Evolutionary conservation across 1,140 invertebrate species (phyloP).

Genomic region (Cotesia glomerata): DNA sequence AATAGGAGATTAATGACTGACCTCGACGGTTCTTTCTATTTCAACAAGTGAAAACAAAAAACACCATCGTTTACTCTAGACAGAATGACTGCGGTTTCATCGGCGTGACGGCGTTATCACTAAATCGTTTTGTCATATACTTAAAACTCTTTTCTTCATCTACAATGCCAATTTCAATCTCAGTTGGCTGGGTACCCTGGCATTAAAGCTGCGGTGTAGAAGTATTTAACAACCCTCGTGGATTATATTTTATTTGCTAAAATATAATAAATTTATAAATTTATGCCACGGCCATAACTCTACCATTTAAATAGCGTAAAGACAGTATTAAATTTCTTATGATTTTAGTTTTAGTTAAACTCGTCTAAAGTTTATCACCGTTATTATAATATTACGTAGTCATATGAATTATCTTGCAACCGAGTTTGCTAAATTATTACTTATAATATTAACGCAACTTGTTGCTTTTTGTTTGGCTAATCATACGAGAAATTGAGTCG

Average conservation of each 20-base stretch:
- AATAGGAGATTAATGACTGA: background rate
- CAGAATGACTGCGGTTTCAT: background rate
- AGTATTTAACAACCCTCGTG: background rate
- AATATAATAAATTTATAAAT: background rate
- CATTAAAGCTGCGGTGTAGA: too few species aligned
- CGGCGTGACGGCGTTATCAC: conserved; percentile 5
- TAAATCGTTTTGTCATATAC: background rate
- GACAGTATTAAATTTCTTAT: too few species aligned
- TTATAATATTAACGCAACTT: background rate
- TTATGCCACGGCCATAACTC: background rate
- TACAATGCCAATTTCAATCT: background rate
- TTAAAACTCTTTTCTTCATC: background rate
- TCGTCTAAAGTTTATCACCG: background rate
- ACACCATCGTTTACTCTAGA: background rate
- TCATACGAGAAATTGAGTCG: too few species aligned
- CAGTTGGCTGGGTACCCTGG: too few species aligned
- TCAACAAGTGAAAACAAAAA: background rate
- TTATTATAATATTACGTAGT: conserved; percentile 1
- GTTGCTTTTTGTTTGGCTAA: too few species aligned
- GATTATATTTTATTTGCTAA: background rate
- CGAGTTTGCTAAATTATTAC: background rate
- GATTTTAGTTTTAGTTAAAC: too few species aligned
- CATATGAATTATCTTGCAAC: background rate
- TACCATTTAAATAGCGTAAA: too few species aligned
- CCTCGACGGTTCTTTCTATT: background rate